phyloP scores from a whole-genome alignment of 2,113 vertebrate genomes.

The Perognathus longimembris region DNA sequence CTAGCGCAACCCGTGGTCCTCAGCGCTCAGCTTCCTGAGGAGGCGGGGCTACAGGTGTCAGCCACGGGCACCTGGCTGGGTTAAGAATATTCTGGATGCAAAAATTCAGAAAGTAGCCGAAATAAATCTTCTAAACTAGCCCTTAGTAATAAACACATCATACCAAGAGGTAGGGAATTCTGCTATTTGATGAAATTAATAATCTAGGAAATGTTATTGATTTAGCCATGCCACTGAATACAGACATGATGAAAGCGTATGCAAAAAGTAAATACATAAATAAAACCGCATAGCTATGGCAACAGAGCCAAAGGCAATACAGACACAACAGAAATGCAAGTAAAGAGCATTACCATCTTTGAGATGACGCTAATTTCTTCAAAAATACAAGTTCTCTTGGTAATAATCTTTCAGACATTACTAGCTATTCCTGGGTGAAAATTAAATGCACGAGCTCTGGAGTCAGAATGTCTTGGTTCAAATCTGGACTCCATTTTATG shows the following conservation, averaged over 20 bases:
- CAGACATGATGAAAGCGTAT: conserved; percentile 56
- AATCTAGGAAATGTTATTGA: conserved; percentile 63
- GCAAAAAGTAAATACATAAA: background rate
- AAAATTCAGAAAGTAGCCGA: conserved; percentile 57
- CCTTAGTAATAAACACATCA: conserved; percentile 66
- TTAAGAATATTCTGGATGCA: conserved; percentile 50
- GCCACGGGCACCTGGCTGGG: background rate
- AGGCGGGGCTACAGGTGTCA: too few relatives aligned
- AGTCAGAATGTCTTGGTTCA: background rate
- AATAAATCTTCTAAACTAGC: conserved; percentile 63
- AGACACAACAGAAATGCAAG: conserved; percentile 15
- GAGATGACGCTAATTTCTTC: conserved; percentile 10
- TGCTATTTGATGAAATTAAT: conserved; percentile 71
- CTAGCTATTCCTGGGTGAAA: background rate
- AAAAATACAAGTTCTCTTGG: background rate
- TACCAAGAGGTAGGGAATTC: conserved; percentile 67
- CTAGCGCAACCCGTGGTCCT: too few relatives aligned
- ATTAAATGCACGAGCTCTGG: background rate
- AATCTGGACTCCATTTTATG: too few relatives aligned
- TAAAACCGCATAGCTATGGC: background rate
- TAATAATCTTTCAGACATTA: background rate
- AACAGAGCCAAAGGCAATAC: background rate
- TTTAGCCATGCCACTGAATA: conserved; percentile 69
- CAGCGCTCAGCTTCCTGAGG: too few relatives aligned
- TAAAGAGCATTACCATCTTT: background rate